These are phyloP conservation scores for Cavia aperea DNA, from an alignment of 2,113 vertebrate species.

Conservation along the genomic window DNA sequence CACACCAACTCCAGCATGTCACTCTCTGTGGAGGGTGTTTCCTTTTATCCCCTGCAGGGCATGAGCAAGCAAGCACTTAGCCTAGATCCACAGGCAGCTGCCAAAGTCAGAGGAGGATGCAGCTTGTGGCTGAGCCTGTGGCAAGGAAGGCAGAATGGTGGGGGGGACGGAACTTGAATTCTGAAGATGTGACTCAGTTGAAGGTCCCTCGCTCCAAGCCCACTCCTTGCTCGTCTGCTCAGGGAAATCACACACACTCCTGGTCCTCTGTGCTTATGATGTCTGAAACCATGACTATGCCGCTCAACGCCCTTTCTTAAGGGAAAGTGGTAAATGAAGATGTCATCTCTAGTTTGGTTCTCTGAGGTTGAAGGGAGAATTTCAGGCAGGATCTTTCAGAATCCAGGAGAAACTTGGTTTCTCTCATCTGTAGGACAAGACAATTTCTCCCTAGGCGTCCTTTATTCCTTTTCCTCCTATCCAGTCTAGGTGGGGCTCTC, in stretches of 20 bases:
- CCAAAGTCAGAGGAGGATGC: background rate
- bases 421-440: background rate
- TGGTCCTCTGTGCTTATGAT: background rate
- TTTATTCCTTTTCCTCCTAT: background rate
- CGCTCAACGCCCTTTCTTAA: background rate
- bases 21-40: background rate
- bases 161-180: background rate
- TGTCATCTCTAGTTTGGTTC: background rate
- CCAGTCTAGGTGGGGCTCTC: background rate
- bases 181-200: background rate
- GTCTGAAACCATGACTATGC: background rate
- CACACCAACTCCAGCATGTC: background rate
- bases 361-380: background rate
- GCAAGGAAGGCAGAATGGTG: background rate
- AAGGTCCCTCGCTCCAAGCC: background rate
- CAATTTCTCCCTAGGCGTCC: too few species aligned
- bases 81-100: background rate
- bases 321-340: background rate
- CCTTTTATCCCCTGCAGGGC: background rate
- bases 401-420: background rate
- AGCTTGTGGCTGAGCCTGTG: background rate
- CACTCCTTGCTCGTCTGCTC: background rate
- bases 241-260: background rate
- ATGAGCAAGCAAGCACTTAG: accelerated
- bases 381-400: background rate